A percentile compares a stretch with the other conserved stretches of the same genome.
These are phyloP conservation scores for Muscina levida DNA, from an alignment of 2,888 invertebrate genomes.

Conservation along the genomic window DNA sequence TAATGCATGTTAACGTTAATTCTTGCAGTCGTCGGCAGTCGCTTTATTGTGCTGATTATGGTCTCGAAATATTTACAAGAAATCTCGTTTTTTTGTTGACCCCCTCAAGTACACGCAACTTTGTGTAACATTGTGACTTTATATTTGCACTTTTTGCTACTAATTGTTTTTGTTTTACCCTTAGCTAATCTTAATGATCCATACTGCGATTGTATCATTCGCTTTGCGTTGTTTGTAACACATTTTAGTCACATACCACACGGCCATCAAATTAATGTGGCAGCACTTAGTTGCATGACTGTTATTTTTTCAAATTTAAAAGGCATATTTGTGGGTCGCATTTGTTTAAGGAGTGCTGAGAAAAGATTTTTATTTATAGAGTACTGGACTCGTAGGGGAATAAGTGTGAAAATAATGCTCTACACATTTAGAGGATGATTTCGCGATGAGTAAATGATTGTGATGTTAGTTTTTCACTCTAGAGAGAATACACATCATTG, in stretches of 20 bases:
- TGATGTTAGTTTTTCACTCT: no score
- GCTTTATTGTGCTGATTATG: conserved; percentile 3
- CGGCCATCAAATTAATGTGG: conserved; percentile 17
- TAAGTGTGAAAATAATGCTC: no score
- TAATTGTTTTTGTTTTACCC: background rate
- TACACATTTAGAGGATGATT: no score
- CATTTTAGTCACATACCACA: background rate
- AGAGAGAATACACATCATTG: no score
- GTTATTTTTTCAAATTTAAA: no score
- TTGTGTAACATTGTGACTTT: background rate
- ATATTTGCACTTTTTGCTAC: background rate
- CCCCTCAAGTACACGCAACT: conserved; percentile 10
- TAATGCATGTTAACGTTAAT: conserved; percentile 33
- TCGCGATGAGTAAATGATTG: no score
- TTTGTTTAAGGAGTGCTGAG: no score
- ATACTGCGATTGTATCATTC: background rate
- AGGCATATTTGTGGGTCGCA: no score
- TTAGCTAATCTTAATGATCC: conserved; percentile 3
- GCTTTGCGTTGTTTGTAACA: background rate
- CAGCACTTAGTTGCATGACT: conserved; percentile 12
- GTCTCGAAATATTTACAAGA: background rate
- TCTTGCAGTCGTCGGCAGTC: background rate
- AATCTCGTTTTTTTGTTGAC: no score
- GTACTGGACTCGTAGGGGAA: no score
- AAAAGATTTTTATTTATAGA: no score